phyloP scores from a whole-genome alignment of 2,113 vertebrate species.

The Rattus rattus region DNA sequence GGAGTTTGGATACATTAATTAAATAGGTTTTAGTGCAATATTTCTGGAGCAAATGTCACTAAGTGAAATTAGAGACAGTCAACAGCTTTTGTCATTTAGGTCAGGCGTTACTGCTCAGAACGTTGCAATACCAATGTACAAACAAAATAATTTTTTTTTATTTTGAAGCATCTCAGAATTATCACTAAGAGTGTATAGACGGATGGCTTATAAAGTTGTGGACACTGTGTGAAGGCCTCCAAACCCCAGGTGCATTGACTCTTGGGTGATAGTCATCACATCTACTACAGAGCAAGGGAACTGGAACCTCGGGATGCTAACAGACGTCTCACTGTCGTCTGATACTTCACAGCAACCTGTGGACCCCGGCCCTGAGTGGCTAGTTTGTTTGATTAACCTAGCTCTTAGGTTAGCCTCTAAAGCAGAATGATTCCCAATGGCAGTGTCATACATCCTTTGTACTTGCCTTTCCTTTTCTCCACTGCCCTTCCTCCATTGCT shows the following conservation, averaged over 20 bases:
- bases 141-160: neutral
- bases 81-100: neutral
- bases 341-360: neutral
- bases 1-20: neutral
- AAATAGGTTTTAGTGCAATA: constrained; percentile 28
- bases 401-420: neutral
- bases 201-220: neutral
- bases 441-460: neutral
- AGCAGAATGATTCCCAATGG: neutral
- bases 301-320: neutral
- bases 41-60: constrained; percentile 29
- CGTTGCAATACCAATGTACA: neutral
- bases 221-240: neutral
- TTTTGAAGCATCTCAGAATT: neutral
- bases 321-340: neutral
- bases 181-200: neutral
- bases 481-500: neutral
- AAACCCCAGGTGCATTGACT: neutral
- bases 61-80: neutral
- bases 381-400: neutral
- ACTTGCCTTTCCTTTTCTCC: too few species aligned
- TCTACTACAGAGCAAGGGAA: neutral
- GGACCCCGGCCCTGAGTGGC: neutral
- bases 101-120: neutral
- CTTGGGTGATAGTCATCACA: neutral